Evolutionary conservation across 2,797 vertebrate species (phyloP), one percentile per base, ranked within the genome.

Genomic region (Thripadectes ignobilis): DNA sequence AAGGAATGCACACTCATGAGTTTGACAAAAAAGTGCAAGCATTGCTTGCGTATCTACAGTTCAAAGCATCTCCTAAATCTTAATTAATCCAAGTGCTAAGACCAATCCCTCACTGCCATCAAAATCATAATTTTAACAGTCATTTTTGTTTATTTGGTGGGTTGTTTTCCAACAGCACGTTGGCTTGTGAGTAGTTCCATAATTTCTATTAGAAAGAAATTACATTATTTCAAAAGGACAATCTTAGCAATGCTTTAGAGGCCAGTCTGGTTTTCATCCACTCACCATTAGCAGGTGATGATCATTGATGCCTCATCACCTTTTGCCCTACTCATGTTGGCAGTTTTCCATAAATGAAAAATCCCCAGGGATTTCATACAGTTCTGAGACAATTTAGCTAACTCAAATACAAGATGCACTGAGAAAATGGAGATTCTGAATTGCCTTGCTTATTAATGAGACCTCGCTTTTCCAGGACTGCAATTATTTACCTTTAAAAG

Each of bases 401-500:
- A 79, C 14, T 67, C 51, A 72, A 72, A 84, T 19, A 57, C 27
- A 46, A 80, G 63, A 26, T 41, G 51, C 55, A 69, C 12, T 4
- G 20, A 71, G 62, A 87, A 76, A 91, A 86, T 59, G 24, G 61
- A 61, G 73, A 87, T 92, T 48, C 58, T 74, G 68, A 82, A 95
- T 73, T 77, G 82, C 66, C 69, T 92, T 48, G 92, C 75, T 90
- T 85, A 80, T 67, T 73, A 48, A 43, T 34, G 74, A 77, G 89
- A 80, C 74, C 38, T 93, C 84, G 79, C 73, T 89, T 95, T 93
- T 75, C 85, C 86, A 76, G 95, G 72, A 71, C 48, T 75, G 58
- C 88, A 89, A 90, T 94, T 75, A 88, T 91, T 96, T 91, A 43
- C 68, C 81, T 91, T 88, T 86, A 89, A 81, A 62, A 67, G 55